Conservation (phyloP, 2,113 vertebrate species). For the Motacilla tschutschensis region DNA sequence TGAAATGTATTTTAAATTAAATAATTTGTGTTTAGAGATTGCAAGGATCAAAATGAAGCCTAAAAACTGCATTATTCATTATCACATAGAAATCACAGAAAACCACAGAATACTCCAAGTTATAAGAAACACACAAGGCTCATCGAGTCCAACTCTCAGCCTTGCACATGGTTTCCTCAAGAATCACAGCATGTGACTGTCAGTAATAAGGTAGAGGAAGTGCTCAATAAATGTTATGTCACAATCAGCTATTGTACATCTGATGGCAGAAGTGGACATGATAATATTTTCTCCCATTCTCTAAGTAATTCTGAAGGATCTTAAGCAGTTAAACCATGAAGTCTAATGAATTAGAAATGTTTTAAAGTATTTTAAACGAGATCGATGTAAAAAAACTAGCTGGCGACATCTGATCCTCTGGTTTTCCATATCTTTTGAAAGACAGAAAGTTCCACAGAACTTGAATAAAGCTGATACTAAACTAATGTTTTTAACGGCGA, state of each 20-base stretch:
- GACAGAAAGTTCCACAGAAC: neutral
- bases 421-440: neutral
- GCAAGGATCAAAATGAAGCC: neutral
- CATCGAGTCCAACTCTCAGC: accelerated
- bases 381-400: neutral
- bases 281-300: neutral
- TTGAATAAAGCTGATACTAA: neutral
- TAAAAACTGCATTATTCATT: neutral
- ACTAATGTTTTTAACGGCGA: neutral
- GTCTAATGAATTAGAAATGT: neutral
- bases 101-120: neutral
- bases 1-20: neutral
- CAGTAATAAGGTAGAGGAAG: neutral
- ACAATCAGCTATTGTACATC: neutral
- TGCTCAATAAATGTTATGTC: neutral
- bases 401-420: neutral
- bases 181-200: neutral
- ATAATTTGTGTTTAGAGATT: neutral
- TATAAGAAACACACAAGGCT: neutral
- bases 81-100: neutral
- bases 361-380: neutral
- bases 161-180: neutral
- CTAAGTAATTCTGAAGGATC: neutral
- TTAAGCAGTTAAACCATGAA: neutral
- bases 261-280: neutral